Base-by-base conservation (phyloP, 2,113 vertebrate genomes). In the Stercorarius parasiticus region DNA sequence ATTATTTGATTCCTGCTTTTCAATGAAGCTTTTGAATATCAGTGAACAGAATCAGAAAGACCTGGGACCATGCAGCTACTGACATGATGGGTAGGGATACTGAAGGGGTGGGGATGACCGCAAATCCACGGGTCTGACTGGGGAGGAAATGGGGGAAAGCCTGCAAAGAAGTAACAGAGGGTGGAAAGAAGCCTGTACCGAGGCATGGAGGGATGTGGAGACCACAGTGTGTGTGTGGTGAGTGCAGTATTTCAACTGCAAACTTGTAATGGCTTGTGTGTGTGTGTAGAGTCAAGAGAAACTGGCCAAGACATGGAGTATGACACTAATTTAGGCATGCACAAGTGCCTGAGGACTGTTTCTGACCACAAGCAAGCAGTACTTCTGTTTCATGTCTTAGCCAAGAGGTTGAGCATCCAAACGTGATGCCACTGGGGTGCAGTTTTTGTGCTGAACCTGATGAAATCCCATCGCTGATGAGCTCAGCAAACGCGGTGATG, bases 261-360 rank as follows among this genome's bases (percentile, higher is more conserved):
- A 71, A 66, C 10, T 25, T 1, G 0, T 56, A 45, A 65, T 56
- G 45, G 43, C 14, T 17, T 3, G 0, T 19, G 17, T 32, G 21
- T 32, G 11, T 61, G 38, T 22, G 34, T 16, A 36, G 21, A 62
- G 16, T 26, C 14, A 4, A 62, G 64, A 84, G 36, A 83, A 83
- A 84, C 21, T 65, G 49, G 16, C 22, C 27, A 23, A 43, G 42
- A 22, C 1, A 1, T 29, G 45, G 47, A 76, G 62, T 67, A 34
- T 50, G 50, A 70, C 1, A 2, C 42, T 56, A 80, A 77, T n/a
- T 69, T 36, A 66, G 12, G 19, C 25, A 67, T 2, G 6, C 38
- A n/a, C 43, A 50, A 80, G 16, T 43, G 45, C 30, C 34, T 9
- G 30, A 65, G 52, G 53, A 58, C 42, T 4, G 5, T 20, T 77